phyloP scores from a whole-genome alignment of 2,888 invertebrate genomes.

The Xestobium rufovillosum region DNA sequence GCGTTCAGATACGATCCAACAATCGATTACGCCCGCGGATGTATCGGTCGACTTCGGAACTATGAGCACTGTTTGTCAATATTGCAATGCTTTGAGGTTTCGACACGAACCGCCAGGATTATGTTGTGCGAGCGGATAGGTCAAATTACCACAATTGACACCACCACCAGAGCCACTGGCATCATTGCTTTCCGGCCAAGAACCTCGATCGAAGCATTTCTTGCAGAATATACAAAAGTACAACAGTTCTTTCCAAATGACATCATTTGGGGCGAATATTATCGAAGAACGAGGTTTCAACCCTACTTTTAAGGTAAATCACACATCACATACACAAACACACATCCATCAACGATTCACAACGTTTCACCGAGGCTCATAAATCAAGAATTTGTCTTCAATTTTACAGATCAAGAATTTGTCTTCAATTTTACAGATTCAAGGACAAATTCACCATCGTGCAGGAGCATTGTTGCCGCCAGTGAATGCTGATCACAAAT shows the following conservation, averaged over 20 bases:
- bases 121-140: constrained; percentile 11
- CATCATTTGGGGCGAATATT: constrained; percentile 13
- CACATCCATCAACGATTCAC: constrained; percentile 13
- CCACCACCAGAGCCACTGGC: constrained; percentile 10
- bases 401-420: no score
- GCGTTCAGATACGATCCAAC: no score
- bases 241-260: constrained; percentile 17
- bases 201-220: constrained; percentile 20
- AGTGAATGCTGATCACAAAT: constrained; percentile 15
- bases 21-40: no score
- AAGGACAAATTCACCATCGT: constrained; percentile 20
- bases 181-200: constrained; percentile 25
- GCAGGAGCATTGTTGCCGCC: constrained; percentile 14
- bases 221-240: constrained; percentile 12
- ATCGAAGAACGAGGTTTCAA: constrained; percentile 12
- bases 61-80: no score
- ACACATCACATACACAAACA: no score
- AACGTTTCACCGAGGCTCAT: constrained; percentile 1
- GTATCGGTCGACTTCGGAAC: no score
- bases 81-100: no score
- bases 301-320: constrained; percentile 15
- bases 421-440: no score
- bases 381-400: no score
- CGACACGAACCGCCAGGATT: no score
- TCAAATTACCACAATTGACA: constrained; percentile 12